Evolutionary conservation across 2,113 vertebrate genomes (phyloP), one percentile per base, ranked within the genome.

Genomic region (Dicerorhinus sumatrensis): DNA sequence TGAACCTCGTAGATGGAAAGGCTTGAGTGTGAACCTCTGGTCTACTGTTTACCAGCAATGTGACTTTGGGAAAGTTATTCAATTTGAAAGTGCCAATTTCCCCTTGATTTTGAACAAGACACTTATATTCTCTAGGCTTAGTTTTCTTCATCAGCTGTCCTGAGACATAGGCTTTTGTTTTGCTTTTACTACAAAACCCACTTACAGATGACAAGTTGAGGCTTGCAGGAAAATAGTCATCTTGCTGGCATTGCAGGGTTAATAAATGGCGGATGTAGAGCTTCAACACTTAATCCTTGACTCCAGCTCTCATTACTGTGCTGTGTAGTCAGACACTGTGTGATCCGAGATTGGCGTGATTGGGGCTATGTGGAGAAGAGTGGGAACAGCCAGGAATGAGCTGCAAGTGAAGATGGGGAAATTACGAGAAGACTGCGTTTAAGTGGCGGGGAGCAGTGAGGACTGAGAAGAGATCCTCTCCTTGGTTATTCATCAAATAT

Each of bases 301-400:
- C 36, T 89, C 36, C 56, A 33, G 62, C 14, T 33, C 29, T 29
- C 60, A 21, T 16, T 5, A 11, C 1, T 0, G 12, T 0, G 5
- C 29, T 20, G 21, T 10, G 25, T 29, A 4, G 25, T 8, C 63
- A 29, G 54, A 27, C 20, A 8, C 58, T 36, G 3, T 0, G 2
- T 2, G 8, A 17, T 25, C 42, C 2, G 18, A 17, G 51, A 51
- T 3, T 6, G 63, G 42, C 31, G 2, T 23, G 20, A 25, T 8
- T 8, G 25, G 63, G n/a, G 7, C 42, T 17, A 0, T 0, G 27
- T 14, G 81, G 39, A 60, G 31, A 77, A 11, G 8, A 1, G 3
- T 27, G 4, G 39, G 4, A 17, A 9, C 9, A 54, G 27, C 63
- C 62, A 4, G 20, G 23, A 51, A 46, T 1, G 25, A 31, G 11